Evolutionary conservation across 2,797 vertebrate genomes (phyloP).

Genomic region (Pseudochirops corinnae): DNA sequence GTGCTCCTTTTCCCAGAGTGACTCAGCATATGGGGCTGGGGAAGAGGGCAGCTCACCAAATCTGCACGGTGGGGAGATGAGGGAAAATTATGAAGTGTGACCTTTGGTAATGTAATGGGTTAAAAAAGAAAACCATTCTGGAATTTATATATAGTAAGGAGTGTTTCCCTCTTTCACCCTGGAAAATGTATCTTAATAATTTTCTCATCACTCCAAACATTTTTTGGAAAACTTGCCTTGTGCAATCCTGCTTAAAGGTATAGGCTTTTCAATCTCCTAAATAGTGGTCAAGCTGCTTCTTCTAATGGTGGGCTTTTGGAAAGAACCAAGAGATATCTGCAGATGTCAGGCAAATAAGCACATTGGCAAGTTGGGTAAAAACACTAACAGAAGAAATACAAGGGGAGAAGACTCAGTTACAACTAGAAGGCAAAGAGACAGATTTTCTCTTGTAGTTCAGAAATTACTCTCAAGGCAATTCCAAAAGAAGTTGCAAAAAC

Average conservation of each 20-base stretch:
- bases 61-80: not conserved
- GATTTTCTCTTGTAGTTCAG: not conserved
- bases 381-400: not conserved
- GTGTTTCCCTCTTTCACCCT: not conserved
- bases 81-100: not conserved
- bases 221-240: not conserved
- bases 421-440: not conserved
- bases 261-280: not conserved
- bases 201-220: not conserved
- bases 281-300: not conserved
- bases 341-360: not conserved
- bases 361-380: not conserved
- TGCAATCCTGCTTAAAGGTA: not conserved
- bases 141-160: not conserved
- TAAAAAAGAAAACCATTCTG: not conserved
- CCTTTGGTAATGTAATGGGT: not conserved
- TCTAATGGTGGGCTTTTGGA: not conserved
- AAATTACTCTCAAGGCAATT: not conserved
- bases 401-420: not conserved
- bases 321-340: not conserved
- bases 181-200: not conserved
- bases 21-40: not conserved
- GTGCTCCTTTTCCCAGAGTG: conserved; percentile 11
- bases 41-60: conserved; percentile 24
- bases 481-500: not conserved